These are phyloP conservation scores for Symphodus melops DNA, from an alignment of 2,113 vertebrate species.

Conservation along the genomic window DNA sequence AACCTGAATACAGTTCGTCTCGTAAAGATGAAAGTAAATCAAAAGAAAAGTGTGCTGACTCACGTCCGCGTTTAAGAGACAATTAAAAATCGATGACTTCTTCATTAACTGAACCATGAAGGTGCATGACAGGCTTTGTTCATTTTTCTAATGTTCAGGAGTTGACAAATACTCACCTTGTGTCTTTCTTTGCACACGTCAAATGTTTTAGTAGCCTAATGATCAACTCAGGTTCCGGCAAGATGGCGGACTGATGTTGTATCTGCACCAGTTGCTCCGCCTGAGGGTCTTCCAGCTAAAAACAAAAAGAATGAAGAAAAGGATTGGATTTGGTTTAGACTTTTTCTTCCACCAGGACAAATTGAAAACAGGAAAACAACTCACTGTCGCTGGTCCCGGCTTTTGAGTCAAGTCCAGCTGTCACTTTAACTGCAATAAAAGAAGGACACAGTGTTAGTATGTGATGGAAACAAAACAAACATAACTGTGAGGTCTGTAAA, in stretches of 20 bases:
- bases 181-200: no score
- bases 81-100: no score
- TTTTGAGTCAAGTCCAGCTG: accelerated
- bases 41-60: no score
- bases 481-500: neutral
- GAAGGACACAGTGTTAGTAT: neutral
- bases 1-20: no score
- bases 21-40: no score
- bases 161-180: no score
- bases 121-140: no score
- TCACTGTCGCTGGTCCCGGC: constrained; percentile 4
- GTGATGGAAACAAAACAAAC: neutral
- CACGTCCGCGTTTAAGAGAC: no score
- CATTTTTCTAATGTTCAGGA: no score
- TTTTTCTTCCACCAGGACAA: neutral
- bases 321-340: neutral
- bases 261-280: neutral
- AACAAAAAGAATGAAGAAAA: neutral
- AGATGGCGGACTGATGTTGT: neutral
- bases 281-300: constrained; percentile 13
- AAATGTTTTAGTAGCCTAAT: no score
- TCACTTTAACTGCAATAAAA: neutral
- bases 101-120: no score
- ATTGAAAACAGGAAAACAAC: constrained; percentile 1
- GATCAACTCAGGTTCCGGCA: no score